phyloP scores from a whole-genome alignment of 2,888 invertebrate genomes.

The Lasioglossum villosulum region DNA sequence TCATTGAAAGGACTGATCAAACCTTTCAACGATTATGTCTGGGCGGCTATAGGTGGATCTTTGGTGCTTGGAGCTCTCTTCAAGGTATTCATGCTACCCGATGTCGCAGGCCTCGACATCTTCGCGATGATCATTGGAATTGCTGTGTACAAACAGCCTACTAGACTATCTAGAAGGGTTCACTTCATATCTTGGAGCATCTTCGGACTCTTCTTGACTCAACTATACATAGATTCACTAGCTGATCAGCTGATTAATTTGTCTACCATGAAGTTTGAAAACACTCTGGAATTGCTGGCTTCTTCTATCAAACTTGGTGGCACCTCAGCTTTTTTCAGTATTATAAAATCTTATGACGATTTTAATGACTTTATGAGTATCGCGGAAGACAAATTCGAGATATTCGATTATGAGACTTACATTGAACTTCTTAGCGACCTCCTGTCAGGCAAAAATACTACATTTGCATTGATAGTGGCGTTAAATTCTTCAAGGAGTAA shows the following conservation, averaged over 20 bases:
- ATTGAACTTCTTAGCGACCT: slow-evolving; percentile 61
- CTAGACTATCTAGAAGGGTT: slow-evolving; percentile 69
- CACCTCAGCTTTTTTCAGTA: slow-evolving; percentile 58
- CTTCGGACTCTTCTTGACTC: slow-evolving; percentile 77
- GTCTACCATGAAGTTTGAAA: slow-evolving; percentile 69
- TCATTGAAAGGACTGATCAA: slow-evolving; percentile 75
- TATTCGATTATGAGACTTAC: slow-evolving; percentile 67
- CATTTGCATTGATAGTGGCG: slow-evolving; percentile 72
- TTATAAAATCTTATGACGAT: slow-evolving; percentile 81
- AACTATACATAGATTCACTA: slow-evolving; percentile 79
- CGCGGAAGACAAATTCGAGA: slow-evolving; percentile 60
- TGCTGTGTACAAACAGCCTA: slow-evolving; percentile 70
- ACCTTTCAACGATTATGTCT: slow-evolving; percentile 73
- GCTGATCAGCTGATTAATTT: slow-evolving; percentile 77
- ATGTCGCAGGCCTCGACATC: slow-evolving; percentile 74
- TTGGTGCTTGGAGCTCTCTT: slow-evolving; percentile 69
- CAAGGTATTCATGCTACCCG: slow-evolving; percentile 64
- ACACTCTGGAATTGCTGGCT: slow-evolving; percentile 69
- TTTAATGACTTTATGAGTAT: slow-evolving; percentile 84
- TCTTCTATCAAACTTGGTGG: slow-evolving; percentile 73
- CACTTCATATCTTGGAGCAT: slow-evolving; percentile 78
- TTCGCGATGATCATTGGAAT: slow-evolving; percentile 74
- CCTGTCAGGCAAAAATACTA: slow-evolving; percentile 63
- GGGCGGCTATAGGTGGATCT: slow-evolving; percentile 71
- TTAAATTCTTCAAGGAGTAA: slow-evolving; percentile 70